Evolutionary conservation across 2,797 vertebrate genomes (phyloP), one percentile per base, ranked within the genome.

Genomic region (Alcedo atthis): DNA sequence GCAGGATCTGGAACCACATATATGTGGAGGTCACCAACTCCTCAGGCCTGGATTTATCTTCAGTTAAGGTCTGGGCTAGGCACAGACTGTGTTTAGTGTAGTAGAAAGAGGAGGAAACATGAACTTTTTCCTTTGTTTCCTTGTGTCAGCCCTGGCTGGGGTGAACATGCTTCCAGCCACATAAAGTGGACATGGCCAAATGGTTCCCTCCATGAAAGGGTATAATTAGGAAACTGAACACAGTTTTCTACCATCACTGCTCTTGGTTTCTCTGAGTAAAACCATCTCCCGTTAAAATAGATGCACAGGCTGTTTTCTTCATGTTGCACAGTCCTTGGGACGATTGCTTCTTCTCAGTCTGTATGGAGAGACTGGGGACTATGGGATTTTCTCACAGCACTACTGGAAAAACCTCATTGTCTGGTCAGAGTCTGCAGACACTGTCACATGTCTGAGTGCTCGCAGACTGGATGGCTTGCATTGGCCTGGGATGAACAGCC

Each of bases 321-420:
- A 28, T 33, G 8, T 64, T 4, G 1, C 61, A 42, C 20, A 28
- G 53, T 6, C 64, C 32, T 6, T 57, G 48, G 64, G 83, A 86
- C 68, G n/a, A 59, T 40, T 90, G 37, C 8, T 53, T 25, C 46
- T 79, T 15, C 53, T 74, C 71, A 35, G 35, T 30, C 74, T 70
- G 68, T 28, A 59, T 15, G 26, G 43, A 77, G 84, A 75, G 11
- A 6, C 5, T 90, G 46, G 43, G 25, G 51, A 37, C 71, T 32
- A 5, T 35, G 46, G 61, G 46, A 48, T 75, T 85, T 73, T 85
- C 40, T 66, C 49, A 32, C 48, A 61, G 35, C 51, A 54, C 28
- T 82, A 7, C 85, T 93, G 71, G 75, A 85, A 89, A 86, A 59
- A 9, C 51, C 76, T 68, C 73, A 54, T 51, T 92, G 54, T 82